Conservation (phyloP, 92 coral and sea anemone species). For the Heteractis magnifica region DNA sequence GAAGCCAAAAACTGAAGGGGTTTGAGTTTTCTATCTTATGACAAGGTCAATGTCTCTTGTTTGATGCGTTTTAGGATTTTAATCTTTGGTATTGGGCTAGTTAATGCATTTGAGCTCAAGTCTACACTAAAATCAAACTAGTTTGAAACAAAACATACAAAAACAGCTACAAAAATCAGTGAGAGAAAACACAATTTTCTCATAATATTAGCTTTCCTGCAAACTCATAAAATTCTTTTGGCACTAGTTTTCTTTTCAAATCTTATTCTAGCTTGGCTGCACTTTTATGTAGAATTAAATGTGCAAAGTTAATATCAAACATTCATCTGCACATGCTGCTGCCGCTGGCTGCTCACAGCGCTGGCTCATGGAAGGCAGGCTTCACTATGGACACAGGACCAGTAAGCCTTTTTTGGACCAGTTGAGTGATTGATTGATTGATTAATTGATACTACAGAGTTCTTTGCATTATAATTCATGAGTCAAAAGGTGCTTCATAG, state of each 20-base stretch:
- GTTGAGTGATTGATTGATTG: background rate
- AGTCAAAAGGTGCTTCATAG: background rate
- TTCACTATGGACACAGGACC: conserved; percentile 46
- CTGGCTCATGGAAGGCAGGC: conserved; percentile 42
- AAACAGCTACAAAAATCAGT: background rate
- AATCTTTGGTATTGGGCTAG: too few relatives aligned
- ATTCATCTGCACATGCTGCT: conserved; percentile 29
- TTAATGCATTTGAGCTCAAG: too few relatives aligned
- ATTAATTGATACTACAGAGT: background rate
- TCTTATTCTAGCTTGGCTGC: conserved; percentile 3
- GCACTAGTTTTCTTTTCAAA: background rate
- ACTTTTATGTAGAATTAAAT: conserved; percentile 5
- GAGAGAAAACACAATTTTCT: background rate
- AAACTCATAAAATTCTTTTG: background rate
- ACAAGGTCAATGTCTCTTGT: too few relatives aligned
- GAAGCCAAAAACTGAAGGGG: too few relatives aligned
- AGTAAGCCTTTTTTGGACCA: conserved; percentile 7
- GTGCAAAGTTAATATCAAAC: conserved; percentile 6
- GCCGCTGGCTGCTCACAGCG: conserved; percentile 46
- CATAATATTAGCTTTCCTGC: background rate
- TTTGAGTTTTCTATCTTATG: too few relatives aligned
- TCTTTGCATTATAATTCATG: conserved; percentile 6
- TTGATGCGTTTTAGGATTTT: too few relatives aligned
- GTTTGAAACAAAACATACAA: too few relatives aligned
- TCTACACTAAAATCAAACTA: too few relatives aligned